Base-by-base conservation (phyloP, 2,888 invertebrate species). In the Dicranocentrus wangi region DNA sequence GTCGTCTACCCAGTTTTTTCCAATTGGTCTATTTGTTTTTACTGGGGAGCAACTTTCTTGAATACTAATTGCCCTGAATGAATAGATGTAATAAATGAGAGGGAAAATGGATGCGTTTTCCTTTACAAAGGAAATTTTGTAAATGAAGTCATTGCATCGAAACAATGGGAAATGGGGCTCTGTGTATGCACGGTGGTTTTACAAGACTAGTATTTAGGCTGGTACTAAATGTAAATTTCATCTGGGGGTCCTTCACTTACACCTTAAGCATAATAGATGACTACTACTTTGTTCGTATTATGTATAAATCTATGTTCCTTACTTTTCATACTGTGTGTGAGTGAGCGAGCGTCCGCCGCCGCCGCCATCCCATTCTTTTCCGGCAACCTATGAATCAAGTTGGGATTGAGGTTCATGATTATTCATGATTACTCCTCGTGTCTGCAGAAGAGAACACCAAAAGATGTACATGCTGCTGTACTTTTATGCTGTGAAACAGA, bases 321-420 rank as follows among this genome's bases (percentile, higher is more conserved):
- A n/a, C n/a, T n/a, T n/a, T n/a, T n/a, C n/a, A n/a, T n/a, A n/a
- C n/a, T n/a, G n/a, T n/a, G n/a, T n/a, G n/a, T n/a, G n/a, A n/a
- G n/a, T n/a, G n/a, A n/a, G n/a, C n/a, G n/a, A n/a, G n/a, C n/a
- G n/a, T n/a, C n/a, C n/a, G n/a, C n/a, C n/a, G n/a, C n/a, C n/a
- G 43, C 15, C 43, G 43, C n/a, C 21, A 2, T 58, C 21, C 19
- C 63, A 28, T 63, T 39, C 19, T 23, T 42, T 17, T 63, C 25
- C 5, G 8, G 25, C 7, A 43, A 61, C 58, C 65, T 60, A 58
- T 76, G 58, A 76, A 68, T 76, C 76, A 76, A 43, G 76, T 60
- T 76, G 61, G 65, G 28, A 68, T 58, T 43, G 17, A 60, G 27
- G 47, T 68, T 76, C 76, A 76, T 68, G 76, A 68, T 68, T 76